phyloP scores from a whole-genome alignment of 2,888 invertebrate genomes.

The Scaptomyza parva region DNA sequence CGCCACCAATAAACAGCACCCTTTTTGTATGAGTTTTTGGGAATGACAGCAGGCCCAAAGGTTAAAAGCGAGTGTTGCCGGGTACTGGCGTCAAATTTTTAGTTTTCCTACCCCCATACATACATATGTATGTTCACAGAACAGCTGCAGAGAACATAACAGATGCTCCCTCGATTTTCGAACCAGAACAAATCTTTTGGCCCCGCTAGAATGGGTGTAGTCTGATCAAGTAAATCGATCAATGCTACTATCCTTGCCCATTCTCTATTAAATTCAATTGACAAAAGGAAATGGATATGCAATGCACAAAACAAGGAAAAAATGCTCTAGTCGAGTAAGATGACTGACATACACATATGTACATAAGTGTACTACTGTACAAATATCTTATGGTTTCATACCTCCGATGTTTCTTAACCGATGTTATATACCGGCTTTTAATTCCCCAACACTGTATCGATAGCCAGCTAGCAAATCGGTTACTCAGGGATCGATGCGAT shows the following conservation, averaged over 20 bases:
- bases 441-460: no score
- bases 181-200: slow-evolving; percentile 51
- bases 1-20: neutral
- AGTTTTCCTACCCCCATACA: slow-evolving; percentile 61
- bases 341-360: no score
- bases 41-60: slow-evolving; percentile 16
- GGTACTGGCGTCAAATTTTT: slow-evolving; percentile 21
- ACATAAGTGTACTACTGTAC: no score
- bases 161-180: slow-evolving; percentile 59
- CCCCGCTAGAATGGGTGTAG: slow-evolving; percentile 56
- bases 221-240: slow-evolving; percentile 77
- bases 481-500: no score
- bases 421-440: no score
- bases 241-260: slow-evolving; percentile 69
- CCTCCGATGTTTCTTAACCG: no score
- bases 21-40: neutral
- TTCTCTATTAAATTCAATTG: slow-evolving; percentile 73
- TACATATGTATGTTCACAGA: slow-evolving; percentile 15
- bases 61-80: slow-evolving; percentile 8
- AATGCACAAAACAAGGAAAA: slow-evolving; percentile 72
- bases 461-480: no score
- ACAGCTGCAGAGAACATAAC: slow-evolving; percentile 49
- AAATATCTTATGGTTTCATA: no score
- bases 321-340: no score
- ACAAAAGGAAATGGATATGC: slow-evolving; percentile 74